phyloP scores from a whole-genome alignment of 2,888 invertebrate genomes.

The Coelopa pilipes region DNA sequence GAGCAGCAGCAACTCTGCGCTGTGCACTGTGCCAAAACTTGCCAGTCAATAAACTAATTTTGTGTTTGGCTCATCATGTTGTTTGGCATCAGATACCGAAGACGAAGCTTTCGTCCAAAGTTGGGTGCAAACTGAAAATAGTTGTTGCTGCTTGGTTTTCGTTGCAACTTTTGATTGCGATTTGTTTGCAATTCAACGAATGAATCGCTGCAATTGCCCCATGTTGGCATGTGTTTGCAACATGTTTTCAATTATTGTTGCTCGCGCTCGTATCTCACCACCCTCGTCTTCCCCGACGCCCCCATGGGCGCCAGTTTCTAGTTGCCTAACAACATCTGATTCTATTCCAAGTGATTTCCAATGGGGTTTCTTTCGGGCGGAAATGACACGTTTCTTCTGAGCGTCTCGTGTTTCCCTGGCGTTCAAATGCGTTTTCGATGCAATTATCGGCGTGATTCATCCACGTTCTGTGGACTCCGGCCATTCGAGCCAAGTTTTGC shows the following conservation, averaged over 20 bases:
- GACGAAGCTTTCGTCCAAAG: slow-evolving; percentile 5
- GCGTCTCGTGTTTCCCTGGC: no score
- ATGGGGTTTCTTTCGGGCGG: no score
- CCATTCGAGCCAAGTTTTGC: no score
- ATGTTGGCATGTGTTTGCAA: background rate
- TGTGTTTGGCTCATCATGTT: background rate
- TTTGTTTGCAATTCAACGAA: slow-evolving; percentile 17
- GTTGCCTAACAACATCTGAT: no score
- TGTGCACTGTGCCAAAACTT: background rate
- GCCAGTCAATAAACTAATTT: slow-evolving; percentile 8
- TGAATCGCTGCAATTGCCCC: no score
- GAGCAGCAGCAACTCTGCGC: background rate
- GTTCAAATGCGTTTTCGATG: no score
- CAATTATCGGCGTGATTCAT: no score
- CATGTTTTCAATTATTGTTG: slow-evolving; percentile 15
- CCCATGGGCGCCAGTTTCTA: no score
- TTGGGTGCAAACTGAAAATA: background rate
- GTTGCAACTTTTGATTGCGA: slow-evolving; percentile 11
- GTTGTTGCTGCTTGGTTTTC: slow-evolving; percentile 1
- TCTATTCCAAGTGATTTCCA: no score
- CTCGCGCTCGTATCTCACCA: background rate
- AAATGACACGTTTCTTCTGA: no score
- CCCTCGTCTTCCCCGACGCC: no score
- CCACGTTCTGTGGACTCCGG: no score
- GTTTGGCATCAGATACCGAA: background rate